These are phyloP conservation scores for Chrysemys picta DNA, from an alignment of 2,113 vertebrate species.

Conservation along the genomic window DNA sequence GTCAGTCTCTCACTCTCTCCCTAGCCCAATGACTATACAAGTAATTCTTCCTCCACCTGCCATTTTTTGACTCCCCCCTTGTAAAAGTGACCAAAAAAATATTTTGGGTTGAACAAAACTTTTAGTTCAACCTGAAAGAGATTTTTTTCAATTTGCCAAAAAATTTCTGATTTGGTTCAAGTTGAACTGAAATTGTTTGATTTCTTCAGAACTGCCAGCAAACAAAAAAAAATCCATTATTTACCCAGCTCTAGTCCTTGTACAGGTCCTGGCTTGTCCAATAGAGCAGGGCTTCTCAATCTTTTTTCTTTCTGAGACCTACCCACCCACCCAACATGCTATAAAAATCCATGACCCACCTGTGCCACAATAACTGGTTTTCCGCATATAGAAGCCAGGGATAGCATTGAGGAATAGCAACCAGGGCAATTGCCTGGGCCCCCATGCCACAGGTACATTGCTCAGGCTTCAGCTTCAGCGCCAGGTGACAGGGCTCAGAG, in stretches of 20 bases:
- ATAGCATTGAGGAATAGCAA: too few species aligned
- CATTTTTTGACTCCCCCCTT: not conserved
- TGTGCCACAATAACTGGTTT: too few species aligned
- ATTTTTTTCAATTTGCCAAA: not conserved
- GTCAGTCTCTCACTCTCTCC: not conserved
- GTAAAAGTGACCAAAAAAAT: not conserved
- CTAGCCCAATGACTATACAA: not conserved
- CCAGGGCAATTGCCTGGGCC: too few species aligned
- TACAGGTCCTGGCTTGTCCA: not conserved
- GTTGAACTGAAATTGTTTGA: not conserved
- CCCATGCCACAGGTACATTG: too few species aligned
- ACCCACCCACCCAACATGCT: too few species aligned
- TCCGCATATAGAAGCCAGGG: too few species aligned
- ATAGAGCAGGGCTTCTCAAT: not conserved
- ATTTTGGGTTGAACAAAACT: not conserved
- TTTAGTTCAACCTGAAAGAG: not conserved
- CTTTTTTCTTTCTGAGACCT: too few species aligned
- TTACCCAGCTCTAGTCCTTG: not conserved
- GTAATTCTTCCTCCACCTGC: not conserved
- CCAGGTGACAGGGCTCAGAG: too few species aligned
- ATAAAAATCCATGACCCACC: too few species aligned
- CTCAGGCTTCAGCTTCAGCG: too few species aligned
- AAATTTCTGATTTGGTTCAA: not conserved
- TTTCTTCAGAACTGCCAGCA: not conserved
- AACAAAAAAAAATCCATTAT: not conserved